Evolutionary conservation across 2,113 vertebrate species (phyloP).

Genomic region (Eulacestoma nigropectus): DNA sequence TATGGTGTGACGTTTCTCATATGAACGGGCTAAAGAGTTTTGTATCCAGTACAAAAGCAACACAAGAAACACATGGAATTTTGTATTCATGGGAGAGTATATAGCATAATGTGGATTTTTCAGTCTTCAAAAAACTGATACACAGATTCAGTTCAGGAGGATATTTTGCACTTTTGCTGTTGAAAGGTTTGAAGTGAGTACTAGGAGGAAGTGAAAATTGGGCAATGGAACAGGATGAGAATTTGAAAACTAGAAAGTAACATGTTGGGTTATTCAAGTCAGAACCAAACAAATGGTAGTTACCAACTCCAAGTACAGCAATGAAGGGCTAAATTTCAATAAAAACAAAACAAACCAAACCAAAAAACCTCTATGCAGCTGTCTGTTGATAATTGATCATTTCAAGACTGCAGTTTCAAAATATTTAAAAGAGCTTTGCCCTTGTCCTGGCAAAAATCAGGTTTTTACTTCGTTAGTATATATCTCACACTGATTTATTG

Average conservation of each 20-base stretch:
- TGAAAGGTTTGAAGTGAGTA: neutral
- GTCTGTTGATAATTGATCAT: conserved; percentile 70
- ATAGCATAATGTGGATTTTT: neutral
- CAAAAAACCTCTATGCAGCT: conserved; percentile 9
- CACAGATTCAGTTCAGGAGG: neutral
- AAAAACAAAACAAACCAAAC: conserved; percentile 9
- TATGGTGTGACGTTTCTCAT: neutral
- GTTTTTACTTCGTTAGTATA: conserved; percentile 42
- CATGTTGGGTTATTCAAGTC: neutral
- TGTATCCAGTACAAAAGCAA: neutral
- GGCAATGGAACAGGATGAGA: neutral
- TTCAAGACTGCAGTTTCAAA: conserved; percentile 57
- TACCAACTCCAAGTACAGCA: conserved; percentile 8
- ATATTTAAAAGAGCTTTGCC: conserved; percentile 63
- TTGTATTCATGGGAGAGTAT: neutral
- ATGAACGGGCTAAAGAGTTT: neutral
- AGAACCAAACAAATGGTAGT: conserved; percentile 1
- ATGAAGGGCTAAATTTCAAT: conserved; percentile 38
- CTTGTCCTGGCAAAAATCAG: conserved; percentile 46
- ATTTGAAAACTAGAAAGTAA: conserved; percentile 39
- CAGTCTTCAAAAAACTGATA: neutral
- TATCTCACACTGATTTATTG: conserved; percentile 43
- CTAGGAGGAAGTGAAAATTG: neutral
- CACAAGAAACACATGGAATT: neutral
- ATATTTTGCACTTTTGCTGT: neutral